Base-by-base conservation (phyloP, 2,797 vertebrate genomes). In the Rhabdomys pumilio region DNA sequence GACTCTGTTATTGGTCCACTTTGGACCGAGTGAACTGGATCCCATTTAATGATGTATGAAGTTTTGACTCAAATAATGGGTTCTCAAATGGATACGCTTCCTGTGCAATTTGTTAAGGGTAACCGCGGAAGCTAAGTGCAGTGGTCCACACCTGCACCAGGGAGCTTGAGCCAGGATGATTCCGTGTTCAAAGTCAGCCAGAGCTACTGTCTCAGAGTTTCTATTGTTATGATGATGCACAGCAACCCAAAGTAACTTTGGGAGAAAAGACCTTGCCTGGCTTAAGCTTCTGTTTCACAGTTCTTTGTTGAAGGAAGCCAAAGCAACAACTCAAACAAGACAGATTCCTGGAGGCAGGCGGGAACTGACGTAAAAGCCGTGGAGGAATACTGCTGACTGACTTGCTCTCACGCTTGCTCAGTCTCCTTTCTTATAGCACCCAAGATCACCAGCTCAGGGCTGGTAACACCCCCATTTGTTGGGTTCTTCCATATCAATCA, bases 41-140 rank as follows among this genome's bases (percentile, higher is more conserved):
- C 96, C 24, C 2, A 47, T 8, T 89, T 41, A 97, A 89, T 90
- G 91, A 1, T 67, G 47, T 93, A 84, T 92, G 95, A 95, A 98
- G 79, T 19, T 93, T 87, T 90, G 92, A 83, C 95, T 77, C 92
- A 0, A 59, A 88, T 93, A 86, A 73, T 91, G 15, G 44, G 5
- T 87, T 97, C 96, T 84, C 67, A 96, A 90, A 94, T 89, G 57
- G 38, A 95, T 38, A 83, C 73, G 22, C 13, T 31, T 63, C 65
- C 34, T 34, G 19, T 3, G 0, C 89, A 87, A 92, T 34, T 65
- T 31, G 81, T 19, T 87, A 87, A 93, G 94, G 92, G 83, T 19
- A 50, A n/a, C 34, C 67, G 50, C 55, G 79, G 89, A 91, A 94
- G 82, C 31, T 57, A 50, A 17, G 31, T 3, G 13, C n/a, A 31